Conservation (phyloP, 2,888 invertebrate species). For the Temnothorax ravouxi region DNA sequence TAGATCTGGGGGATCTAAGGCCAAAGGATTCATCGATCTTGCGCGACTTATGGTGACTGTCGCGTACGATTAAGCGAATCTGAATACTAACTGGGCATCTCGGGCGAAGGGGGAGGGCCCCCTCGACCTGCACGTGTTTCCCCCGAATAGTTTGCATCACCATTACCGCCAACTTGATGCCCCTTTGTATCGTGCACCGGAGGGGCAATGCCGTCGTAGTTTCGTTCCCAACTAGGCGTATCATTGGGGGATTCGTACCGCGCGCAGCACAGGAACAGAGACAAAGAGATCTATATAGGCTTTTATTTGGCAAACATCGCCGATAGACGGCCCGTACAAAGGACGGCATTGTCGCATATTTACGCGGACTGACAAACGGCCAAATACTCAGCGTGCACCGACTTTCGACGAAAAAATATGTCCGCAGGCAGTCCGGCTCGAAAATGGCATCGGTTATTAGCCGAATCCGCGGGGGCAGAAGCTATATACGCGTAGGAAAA, state of each 20-base stretch:
- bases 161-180: conserved; percentile 77
- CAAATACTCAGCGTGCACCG: conserved; percentile 67
- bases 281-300: conserved; percentile 78
- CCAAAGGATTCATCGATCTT: conserved; percentile 74
- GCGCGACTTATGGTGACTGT: conserved; percentile 81
- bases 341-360: conserved; percentile 76
- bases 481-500: conserved; percentile 2
- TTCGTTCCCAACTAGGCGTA: conserved; percentile 86
- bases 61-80: conserved; percentile 75
- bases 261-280: conserved; percentile 69
- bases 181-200: conserved; percentile 73
- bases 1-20: background rate
- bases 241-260: conserved; percentile 81
- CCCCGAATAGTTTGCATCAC: conserved; percentile 83
- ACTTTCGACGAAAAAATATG: conserved; percentile 63
- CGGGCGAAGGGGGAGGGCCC: conserved; percentile 42
- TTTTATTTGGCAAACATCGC: conserved; percentile 85
- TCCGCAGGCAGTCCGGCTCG: conserved; percentile 39
- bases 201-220: conserved; percentile 83
- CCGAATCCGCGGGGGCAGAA: conserved; percentile 7
- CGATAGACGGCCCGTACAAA: conserved; percentile 78
- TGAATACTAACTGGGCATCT: conserved; percentile 48
- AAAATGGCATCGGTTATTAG: conserved; percentile 51
- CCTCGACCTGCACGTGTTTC: conserved; percentile 83
- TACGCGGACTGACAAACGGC: conserved; percentile 76